phyloP scores from a whole-genome alignment of 1,140 invertebrate species.

The Ceratina calcarata region DNA sequence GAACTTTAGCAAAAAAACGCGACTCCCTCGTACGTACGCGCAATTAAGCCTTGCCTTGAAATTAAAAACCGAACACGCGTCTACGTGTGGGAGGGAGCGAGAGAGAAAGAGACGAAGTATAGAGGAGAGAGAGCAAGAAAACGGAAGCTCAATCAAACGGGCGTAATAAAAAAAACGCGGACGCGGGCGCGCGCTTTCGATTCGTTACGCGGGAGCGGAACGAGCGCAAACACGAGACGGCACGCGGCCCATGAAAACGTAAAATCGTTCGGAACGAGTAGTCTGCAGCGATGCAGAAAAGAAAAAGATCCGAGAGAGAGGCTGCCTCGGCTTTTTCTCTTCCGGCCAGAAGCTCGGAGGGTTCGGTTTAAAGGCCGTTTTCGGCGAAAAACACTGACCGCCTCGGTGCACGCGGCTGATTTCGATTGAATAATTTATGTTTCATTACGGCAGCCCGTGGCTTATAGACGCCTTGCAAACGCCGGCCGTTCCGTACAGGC shows the following conservation, averaged over 20 bases:
- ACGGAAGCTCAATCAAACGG: conserved; percentile 44
- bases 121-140: conserved; percentile 10
- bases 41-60: conserved; percentile 23
- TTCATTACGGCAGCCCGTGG: conserved; percentile 76
- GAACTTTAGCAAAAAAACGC: neutral
- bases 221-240: conserved; percentile 51
- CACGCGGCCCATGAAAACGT: conserved; percentile 57
- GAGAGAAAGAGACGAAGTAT: neutral
- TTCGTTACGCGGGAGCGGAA: conserved; percentile 45
- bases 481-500: conserved; percentile 70
- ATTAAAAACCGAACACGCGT: conserved; percentile 33
- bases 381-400: conserved; percentile 61
- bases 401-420: conserved; percentile 71
- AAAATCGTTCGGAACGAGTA: conserved; percentile 57
- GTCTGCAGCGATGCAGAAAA: conserved; percentile 51
- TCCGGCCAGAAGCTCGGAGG: conserved; percentile 60
- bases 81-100: conserved; percentile 26
- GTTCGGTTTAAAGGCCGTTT: conserved; percentile 72
- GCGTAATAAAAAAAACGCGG: conserved; percentile 29
- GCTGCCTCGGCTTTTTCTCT: conserved; percentile 58
- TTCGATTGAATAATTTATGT: conserved; percentile 81
- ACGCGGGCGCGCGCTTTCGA: conserved; percentile 41
- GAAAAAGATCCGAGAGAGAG: conserved; percentile 51
- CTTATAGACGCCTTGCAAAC: conserved; percentile 79
- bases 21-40: neutral